Percentiles rank a stretch among this genome's conserved stretches.
Conservation (phyloP, 2,113 vertebrate genomes). For the Brachyhypopomus occidentalis region DNA sequence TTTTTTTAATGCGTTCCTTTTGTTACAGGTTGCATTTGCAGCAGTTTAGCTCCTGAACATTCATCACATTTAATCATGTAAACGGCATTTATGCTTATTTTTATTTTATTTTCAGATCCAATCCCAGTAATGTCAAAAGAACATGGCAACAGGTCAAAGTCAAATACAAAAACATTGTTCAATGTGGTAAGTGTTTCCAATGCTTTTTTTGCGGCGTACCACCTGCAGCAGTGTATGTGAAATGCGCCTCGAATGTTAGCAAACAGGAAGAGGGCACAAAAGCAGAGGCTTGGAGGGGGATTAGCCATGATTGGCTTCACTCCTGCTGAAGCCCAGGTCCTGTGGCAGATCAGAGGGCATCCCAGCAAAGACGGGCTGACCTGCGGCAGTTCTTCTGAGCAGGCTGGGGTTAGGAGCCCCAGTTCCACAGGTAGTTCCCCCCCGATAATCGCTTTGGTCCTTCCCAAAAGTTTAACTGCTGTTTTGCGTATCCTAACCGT, state of each 20-base stretch:
- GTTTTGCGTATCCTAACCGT: not conserved
- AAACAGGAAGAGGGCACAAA: conserved; percentile 32
- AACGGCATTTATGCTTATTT: not conserved
- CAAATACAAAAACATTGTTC: conserved; percentile 55
- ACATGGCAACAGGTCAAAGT: conserved; percentile 57
- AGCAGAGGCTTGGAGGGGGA: conserved; percentile 26
- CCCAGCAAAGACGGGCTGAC: conserved; percentile 40
- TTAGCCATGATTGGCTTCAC: not conserved
- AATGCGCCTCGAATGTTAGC: not conserved
- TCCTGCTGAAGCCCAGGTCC: conserved; percentile 17
- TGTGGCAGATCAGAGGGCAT: conserved; percentile 35
- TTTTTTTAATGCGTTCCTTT: too few species aligned
- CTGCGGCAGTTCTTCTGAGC: conserved; percentile 40
- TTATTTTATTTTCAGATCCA: conserved; percentile 20
- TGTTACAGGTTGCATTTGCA: too few species aligned
- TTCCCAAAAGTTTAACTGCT: not conserved
- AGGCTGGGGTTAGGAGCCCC: conserved; percentile 15
- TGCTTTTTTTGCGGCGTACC: not conserved
- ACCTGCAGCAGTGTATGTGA: not conserved
- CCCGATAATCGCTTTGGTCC: not conserved
- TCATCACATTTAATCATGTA: too few species aligned
- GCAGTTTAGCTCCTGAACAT: too few species aligned
- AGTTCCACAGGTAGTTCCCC: conserved; percentile 37
- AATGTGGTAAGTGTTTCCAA: conserved; percentile 48
- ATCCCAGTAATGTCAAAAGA: conserved; percentile 39